Conservation (phyloP, 2,888 invertebrate genomes). For the Ferrisia virgata region DNA sequence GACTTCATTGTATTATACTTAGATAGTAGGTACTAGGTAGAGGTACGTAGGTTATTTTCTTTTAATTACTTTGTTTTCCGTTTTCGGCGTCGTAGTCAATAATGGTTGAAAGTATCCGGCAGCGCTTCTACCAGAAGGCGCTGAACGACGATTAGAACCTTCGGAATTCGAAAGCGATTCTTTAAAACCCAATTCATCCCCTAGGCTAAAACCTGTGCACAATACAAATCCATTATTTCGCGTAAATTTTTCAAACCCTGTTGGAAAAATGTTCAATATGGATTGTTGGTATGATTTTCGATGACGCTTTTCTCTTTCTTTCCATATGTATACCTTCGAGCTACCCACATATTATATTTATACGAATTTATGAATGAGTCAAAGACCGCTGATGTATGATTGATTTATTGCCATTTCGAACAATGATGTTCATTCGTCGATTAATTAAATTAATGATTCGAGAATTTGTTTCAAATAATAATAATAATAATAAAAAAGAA, state of each 20-base stretch:
- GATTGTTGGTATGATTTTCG: not conserved
- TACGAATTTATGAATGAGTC: too few species aligned
- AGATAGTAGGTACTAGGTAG: not conserved
- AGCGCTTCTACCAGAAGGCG: conserved; percentile 52
- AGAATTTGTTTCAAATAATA: too few species aligned
- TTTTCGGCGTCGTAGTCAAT: conserved; percentile 42
- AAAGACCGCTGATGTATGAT: too few species aligned
- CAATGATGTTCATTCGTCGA: not conserved
- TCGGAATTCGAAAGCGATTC: conserved; percentile 78
- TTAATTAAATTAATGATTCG: not conserved
- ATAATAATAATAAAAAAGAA: too few species aligned
- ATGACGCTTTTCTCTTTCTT: too few species aligned
- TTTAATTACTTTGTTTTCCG: conserved; percentile 33
- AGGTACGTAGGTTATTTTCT: not conserved
- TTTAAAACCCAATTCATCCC: conserved; percentile 80
- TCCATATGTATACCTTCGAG: too few species aligned
- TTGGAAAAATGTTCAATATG: not conserved
- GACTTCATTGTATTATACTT: not conserved
- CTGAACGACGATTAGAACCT: conserved; percentile 65
- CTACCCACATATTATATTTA: too few species aligned
- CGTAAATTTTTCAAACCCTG: not conserved
- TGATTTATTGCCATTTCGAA: not conserved
- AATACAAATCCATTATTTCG: not conserved
- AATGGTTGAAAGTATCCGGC: conserved; percentile 43
- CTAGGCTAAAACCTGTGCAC: conserved; percentile 75